These are phyloP conservation scores for Drosophila greeni DNA, from an alignment of 2,888 invertebrate genomes.

Conservation along the genomic window DNA sequence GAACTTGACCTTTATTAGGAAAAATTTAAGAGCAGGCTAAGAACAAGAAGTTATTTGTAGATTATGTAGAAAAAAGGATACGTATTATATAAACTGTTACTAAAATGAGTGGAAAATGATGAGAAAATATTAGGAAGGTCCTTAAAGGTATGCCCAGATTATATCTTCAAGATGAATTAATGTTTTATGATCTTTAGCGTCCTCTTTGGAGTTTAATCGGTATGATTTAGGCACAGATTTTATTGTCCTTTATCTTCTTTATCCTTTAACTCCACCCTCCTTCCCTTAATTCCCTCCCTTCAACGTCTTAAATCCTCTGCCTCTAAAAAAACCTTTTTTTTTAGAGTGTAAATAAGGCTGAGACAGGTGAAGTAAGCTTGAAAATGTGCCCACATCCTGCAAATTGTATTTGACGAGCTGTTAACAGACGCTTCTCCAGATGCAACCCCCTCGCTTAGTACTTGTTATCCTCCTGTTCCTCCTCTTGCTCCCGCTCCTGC, in stretches of 20 bases:
- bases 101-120: background rate
- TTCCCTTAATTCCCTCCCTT: no score
- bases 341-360: constrained; percentile 52
- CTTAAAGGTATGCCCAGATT: background rate
- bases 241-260: no score
- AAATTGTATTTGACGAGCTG: constrained; percentile 69
- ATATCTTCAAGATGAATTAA: background rate
- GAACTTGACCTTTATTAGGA: background rate
- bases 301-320: no score
- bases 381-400: constrained; percentile 14
- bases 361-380: constrained; percentile 19
- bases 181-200: background rate
- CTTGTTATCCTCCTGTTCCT: no score
- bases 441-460: constrained; percentile 1
- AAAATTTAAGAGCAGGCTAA: background rate
- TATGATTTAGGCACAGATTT: no score
- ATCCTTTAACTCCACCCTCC: no score
- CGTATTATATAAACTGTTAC: background rate
- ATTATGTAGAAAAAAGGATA: background rate
- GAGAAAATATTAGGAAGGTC: background rate
- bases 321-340: no score
- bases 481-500: background rate
- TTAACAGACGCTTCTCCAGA: constrained; percentile 44
- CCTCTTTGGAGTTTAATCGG: no score
- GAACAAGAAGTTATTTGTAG: no score